These are phyloP conservation scores for Intellagama lesueurii DNA, from an alignment of 2,797 vertebrate species.

Conservation along the genomic window DNA sequence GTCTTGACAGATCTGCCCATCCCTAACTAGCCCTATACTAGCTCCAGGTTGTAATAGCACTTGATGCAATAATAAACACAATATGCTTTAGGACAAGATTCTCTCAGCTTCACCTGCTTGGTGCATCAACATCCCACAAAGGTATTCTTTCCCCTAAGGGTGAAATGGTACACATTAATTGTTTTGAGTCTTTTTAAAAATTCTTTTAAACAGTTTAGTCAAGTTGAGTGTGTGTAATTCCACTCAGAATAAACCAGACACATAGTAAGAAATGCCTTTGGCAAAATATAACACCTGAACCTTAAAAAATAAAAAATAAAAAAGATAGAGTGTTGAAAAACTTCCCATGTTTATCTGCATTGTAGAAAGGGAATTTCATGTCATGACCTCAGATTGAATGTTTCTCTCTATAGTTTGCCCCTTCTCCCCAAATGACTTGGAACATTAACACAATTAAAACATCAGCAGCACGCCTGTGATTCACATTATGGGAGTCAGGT, in stretches of 20 bases:
- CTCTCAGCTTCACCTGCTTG: too few species aligned
- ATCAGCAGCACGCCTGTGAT: conserved; percentile 17
- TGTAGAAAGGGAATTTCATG: background rate
- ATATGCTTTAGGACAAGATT: too few species aligned
- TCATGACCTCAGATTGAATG: background rate
- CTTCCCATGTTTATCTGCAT: background rate
- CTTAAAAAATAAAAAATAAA: background rate
- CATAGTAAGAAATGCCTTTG: conserved; percentile 34
- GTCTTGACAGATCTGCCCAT: too few species aligned
- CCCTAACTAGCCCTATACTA: too few species aligned
- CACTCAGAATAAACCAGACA: conserved; percentile 3
- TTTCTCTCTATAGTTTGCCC: conserved; percentile 5
- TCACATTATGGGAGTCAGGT: background rate
- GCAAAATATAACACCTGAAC: conserved; percentile 18
- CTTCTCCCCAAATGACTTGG: background rate
- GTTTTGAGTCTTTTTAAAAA: too few species aligned
- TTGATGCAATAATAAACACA: too few species aligned
- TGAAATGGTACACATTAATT: too few species aligned
- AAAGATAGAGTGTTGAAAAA: conserved; percentile 5
- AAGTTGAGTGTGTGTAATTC: too few species aligned
- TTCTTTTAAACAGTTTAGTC: too few species aligned
- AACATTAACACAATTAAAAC: conserved; percentile 29
- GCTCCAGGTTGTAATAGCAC: too few species aligned
- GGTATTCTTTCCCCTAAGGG: too few species aligned
- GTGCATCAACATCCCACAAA: too few species aligned